A percentile compares a stretch with the other conserved stretches of the same genome.
Conservation (phyloP, 2,888 invertebrate species). For the Steromphala cineraria region DNA sequence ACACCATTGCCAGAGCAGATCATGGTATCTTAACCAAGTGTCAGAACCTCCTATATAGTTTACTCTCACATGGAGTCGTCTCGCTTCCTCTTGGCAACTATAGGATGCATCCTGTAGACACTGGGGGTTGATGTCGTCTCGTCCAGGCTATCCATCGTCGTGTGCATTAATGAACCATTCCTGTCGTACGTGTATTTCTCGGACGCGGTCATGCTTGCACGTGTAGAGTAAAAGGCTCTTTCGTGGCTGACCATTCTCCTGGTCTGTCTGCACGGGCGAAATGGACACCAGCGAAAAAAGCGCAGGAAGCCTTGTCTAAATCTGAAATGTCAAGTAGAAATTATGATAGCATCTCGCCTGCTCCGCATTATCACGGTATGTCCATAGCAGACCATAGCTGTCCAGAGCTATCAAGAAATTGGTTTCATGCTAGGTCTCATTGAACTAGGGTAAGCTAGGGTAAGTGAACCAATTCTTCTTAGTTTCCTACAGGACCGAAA, state of each 20-base stretch:
- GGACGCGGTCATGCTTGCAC: slow-evolving; percentile 56
- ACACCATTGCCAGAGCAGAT: too few relatives aligned
- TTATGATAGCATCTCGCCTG: neutral
- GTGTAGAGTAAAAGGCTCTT: slow-evolving; percentile 55
- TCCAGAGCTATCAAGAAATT: neutral
- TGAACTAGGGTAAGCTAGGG: neutral
- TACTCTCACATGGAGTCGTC: slow-evolving; percentile 17
- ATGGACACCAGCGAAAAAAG: slow-evolving; percentile 92
- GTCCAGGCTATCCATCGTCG: slow-evolving; percentile 65
- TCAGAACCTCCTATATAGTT: neutral
- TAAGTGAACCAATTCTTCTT: slow-evolving; percentile 37
- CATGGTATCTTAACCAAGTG: too few relatives aligned
- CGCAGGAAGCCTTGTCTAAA: slow-evolving; percentile 95
- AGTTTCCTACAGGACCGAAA: slow-evolving; percentile 78
- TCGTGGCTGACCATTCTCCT: slow-evolving; percentile 52
- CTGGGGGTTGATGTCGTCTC: slow-evolving; percentile 44
- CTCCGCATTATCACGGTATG: neutral
- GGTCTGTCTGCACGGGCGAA: slow-evolving; percentile 76
- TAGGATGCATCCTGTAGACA: slow-evolving; percentile 45
- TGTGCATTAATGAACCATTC: slow-evolving; percentile 67
- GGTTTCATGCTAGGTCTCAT: neutral
- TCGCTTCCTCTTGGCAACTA: slow-evolving; percentile 19
- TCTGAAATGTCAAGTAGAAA: slow-evolving; percentile 77
- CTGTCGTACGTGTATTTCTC: slow-evolving; percentile 63
- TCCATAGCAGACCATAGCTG: too few relatives aligned